Base-by-base conservation (phyloP, 2,888 invertebrate genomes). In the Philaethria dido region DNA sequence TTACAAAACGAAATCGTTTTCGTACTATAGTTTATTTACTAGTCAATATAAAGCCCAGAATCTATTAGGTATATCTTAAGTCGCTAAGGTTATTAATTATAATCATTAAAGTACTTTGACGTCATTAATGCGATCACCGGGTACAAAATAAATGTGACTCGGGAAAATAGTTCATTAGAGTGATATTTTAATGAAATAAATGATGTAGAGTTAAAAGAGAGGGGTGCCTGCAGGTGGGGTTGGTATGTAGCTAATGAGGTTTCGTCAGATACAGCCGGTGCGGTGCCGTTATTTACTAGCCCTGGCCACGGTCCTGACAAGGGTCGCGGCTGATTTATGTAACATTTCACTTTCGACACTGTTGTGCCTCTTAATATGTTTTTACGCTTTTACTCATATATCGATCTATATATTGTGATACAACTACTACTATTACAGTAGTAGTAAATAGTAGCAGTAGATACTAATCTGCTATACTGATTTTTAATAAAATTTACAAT, bases 261-360 rank as follows among this genome's bases (percentile, higher is more conserved):
- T 76, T 80, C 78, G 81, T 81, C 82, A 78, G 77, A 78, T 72
- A 75, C 86, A 83, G 75, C 77, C 79, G 80, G 80, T 80, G 75
- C 71, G 74, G 74, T 78, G 77, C 74, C 79, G 82, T 85, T 87
- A 88, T 87, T 87, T 87, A 87, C 83, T 78, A 78, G 79, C 77
- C 64, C 70, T 66, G 62, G 73, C 73, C 68, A 69, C 73, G 74
- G 73, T 72, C 65, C 76, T 85, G 88, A 90, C 89, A 83, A 82
- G 89, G 89, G 89, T 89, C 79, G 71, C 79, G 79, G 80, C 84
- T 89, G 89, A 91, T 90, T 91, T 89, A 91, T 90, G 86, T 83
- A 74, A 83, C 82, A 77, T 85, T 87, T 86, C 80, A 88, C 83
- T 89, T 85, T 83, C 81, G 75, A 81, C 81, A 78, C 75, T 78